Conservation (phyloP, 2,797 vertebrate species). For the Champsocephalus esox region DNA sequence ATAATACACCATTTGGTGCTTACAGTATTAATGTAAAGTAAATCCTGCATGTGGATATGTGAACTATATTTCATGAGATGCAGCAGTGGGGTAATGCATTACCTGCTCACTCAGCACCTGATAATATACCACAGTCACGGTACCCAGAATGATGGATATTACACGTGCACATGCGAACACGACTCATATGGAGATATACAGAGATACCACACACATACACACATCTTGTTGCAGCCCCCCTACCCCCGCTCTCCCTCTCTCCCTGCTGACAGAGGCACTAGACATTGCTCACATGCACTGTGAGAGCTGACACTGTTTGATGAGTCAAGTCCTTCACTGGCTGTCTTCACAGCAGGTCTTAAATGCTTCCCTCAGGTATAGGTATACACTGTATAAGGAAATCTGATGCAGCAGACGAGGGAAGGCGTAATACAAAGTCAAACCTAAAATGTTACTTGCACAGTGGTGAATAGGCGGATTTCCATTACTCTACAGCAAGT, state of each 20-base stretch:
- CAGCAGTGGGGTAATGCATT: slow-evolving; percentile 6
- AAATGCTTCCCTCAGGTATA: slow-evolving; percentile 28
- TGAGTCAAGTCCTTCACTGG: slow-evolving; percentile 38
- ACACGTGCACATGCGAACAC: neutral
- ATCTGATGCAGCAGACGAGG: slow-evolving; percentile 13
- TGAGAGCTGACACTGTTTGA: slow-evolving; percentile 34
- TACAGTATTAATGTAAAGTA: slow-evolving; percentile 21
- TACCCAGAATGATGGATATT: neutral
- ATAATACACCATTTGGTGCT: slow-evolving; percentile 23
- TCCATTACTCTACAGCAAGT: neutral
- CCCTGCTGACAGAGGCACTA: slow-evolving; percentile 19
- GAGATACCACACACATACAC: neutral
- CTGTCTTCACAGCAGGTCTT: slow-evolving; percentile 19
- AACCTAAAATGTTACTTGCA: neutral
- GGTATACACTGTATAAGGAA: slow-evolving; percentile 25
- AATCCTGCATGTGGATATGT: slow-evolving; percentile 2
- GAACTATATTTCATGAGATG: slow-evolving; percentile 2
- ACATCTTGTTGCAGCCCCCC: neutral
- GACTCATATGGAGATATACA: neutral
- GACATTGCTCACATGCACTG: slow-evolving; percentile 31
- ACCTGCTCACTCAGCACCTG: neutral
- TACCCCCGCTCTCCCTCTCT: neutral
- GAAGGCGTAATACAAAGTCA: slow-evolving; percentile 1
- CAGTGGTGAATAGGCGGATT: neutral
- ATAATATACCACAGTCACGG: slow-evolving; percentile 7